These are phyloP conservation scores for Sceloporus undulatus DNA, from an alignment of 2,113 vertebrate species.

Conservation along the genomic window DNA sequence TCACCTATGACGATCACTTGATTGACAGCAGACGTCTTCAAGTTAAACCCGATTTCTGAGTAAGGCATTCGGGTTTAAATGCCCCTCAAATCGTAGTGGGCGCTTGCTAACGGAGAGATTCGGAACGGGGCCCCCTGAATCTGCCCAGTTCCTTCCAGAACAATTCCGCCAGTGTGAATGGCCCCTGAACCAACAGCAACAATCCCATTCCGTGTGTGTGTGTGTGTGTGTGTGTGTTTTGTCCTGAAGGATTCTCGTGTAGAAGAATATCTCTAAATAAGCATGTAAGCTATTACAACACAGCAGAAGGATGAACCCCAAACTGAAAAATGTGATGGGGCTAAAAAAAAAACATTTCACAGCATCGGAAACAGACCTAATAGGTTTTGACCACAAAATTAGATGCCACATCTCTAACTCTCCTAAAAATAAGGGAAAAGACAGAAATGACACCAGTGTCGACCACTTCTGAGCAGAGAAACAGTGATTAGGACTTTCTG, in stretches of 20 bases:
- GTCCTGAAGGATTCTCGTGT: background rate
- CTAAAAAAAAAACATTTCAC: background rate
- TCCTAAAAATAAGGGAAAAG: slow-evolving; percentile 29
- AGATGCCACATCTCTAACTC: background rate
- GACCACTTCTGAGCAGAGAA: slow-evolving; percentile 4
- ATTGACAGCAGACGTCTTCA: too few species aligned
- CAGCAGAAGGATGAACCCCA: background rate
- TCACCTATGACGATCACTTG: too few species aligned
- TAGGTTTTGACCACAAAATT: slow-evolving; percentile 2
- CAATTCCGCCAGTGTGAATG: too few species aligned
- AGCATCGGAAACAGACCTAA: background rate
- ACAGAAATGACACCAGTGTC: slow-evolving; percentile 19
- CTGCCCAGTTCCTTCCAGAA: too few species aligned
- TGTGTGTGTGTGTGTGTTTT: too few species aligned
- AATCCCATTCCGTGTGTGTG: too few species aligned
- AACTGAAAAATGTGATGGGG: background rate
- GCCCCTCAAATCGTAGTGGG: too few species aligned
- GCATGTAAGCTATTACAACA: background rate
- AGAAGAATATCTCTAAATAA: background rate
- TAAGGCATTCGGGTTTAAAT: too few species aligned
- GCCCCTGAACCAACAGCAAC: background rate
- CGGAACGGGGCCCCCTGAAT: too few species aligned
- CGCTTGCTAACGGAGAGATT: too few species aligned
- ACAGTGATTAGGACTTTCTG: slow-evolving; percentile 20
- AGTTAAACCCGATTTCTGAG: too few species aligned